Evolutionary conservation across 2,113 vertebrate species (phyloP), one percentile per base, ranked within the genome.

Genomic region (Etheostoma cragini): DNA sequence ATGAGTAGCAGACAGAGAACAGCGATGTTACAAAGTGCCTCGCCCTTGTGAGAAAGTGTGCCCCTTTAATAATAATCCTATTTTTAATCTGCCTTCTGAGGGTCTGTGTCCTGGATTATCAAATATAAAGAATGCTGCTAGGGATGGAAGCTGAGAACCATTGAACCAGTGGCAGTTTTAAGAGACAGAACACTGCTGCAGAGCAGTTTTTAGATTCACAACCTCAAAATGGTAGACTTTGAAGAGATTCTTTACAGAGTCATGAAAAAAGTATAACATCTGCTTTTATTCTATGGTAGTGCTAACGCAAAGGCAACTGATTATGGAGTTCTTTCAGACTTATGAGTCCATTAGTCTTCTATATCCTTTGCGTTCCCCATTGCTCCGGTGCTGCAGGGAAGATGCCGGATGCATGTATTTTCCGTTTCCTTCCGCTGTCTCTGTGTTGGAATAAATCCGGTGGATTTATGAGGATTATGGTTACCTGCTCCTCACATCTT

Each of bases 71-170:
- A 88, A 84, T 89, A 92, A 92, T 93, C 89, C 86, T 93, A 93
- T 94, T 94, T 42, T 93, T 83, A 93, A 92, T 93, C 80, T 83
- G 68, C 75, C 85, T 80, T 91, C 90, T 87, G 91, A 77, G 88
- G 92, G 90, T 94, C 71, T 57, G 72, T 82, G 89, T 86, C 92
- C 94, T 85, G 90, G 89, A 95, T 95, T 92, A 94, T 89, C 76
- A 84, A 65, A 92, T 50, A 80, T 84, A 78, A 81, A 73, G 64
- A 74, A 72, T 62, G 64, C 65, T 63, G 63, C 17, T 4, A 13
- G 60, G 69, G 63, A 72, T 52, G 77, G 50, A 63, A 49, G 45
- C 72, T 7, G 42, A 69, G 77, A 79, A 63, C 10, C 50, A 8
- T 1, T 16, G 21, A 76, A 57, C 38, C 63, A 38, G 64, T 6